These are phyloP conservation scores for Gisinianus flammeolus DNA, from an alignment of 2,888 invertebrate genomes.

Conservation along the genomic window DNA sequence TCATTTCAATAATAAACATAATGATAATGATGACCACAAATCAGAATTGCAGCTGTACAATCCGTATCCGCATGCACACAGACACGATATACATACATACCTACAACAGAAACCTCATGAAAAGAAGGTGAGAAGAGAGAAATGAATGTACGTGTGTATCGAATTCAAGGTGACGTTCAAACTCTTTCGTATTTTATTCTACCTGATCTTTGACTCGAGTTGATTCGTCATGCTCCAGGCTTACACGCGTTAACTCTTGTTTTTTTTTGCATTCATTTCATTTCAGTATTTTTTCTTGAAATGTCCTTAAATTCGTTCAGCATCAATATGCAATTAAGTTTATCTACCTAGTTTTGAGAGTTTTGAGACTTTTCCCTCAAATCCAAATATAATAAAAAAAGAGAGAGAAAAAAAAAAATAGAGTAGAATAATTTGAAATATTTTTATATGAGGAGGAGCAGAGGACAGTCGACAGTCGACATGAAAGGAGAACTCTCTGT, in stretches of 20 bases:
- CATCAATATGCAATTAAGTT: too few relatives aligned
- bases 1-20: slow-evolving; percentile 19
- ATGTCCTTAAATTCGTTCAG: too few relatives aligned
- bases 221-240: slow-evolving; percentile 19
- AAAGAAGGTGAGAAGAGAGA: not conserved
- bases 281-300: too few relatives aligned
- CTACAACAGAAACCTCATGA: not conserved
- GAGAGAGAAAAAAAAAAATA: not conserved
- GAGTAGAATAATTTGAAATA: not conserved
- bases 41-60: not conserved
- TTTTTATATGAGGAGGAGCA: not conserved
- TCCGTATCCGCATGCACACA: not conserved
- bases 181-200: slow-evolving; percentile 23
- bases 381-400: too few relatives aligned
- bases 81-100: too few relatives aligned
- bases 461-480: not conserved
- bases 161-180: slow-evolving; percentile 27
- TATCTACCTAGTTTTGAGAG: too few relatives aligned
- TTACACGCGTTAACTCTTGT: too few relatives aligned
- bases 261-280: not conserved
- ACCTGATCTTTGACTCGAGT: slow-evolving; percentile 9
- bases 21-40: slow-evolving; percentile 20
- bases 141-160: slow-evolving; percentile 13
- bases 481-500: too few relatives aligned
- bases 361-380: too few relatives aligned